Percentiles rank a stretch among this genome's conserved stretches.
Evolutionary conservation across 2,113 vertebrate genomes (phyloP).

Genomic region (Formicarius rufipectus): DNA sequence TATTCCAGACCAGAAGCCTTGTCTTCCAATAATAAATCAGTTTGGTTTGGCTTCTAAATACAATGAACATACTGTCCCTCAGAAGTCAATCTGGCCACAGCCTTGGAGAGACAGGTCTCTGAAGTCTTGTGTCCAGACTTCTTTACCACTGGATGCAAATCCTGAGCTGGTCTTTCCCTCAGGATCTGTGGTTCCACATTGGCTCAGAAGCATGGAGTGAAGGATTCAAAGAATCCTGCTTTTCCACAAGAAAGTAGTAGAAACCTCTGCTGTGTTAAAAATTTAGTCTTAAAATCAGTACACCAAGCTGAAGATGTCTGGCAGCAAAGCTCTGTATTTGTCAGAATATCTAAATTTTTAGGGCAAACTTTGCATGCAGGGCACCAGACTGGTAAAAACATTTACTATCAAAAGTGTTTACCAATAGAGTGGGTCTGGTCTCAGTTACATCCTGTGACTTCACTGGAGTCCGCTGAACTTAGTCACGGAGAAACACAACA

Average conservation of each 20-base stretch:
- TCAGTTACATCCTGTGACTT: background rate
- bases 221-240: background rate
- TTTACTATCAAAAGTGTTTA: background rate
- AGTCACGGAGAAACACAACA: background rate
- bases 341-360: background rate
- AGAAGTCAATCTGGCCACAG: background rate
- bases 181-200: background rate
- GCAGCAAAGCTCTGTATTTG: background rate
- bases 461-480: background rate
- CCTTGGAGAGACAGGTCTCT: background rate
- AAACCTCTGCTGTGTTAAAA: background rate
- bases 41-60: background rate
- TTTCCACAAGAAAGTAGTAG: background rate
- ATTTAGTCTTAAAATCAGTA: background rate
- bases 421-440: background rate
- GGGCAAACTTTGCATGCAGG: background rate
- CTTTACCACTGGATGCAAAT: background rate
- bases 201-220: background rate
- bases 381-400: background rate
- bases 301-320: background rate
- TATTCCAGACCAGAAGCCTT: background rate
- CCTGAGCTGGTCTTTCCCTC: background rate
- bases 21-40: background rate
- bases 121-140: background rate
- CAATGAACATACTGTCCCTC: background rate